A percentile compares a stretch with the other conserved stretches of the same genome.
These are phyloP conservation scores for Cyprinella venusta DNA, from an alignment of 2,797 vertebrate species.

Conservation along the genomic window DNA sequence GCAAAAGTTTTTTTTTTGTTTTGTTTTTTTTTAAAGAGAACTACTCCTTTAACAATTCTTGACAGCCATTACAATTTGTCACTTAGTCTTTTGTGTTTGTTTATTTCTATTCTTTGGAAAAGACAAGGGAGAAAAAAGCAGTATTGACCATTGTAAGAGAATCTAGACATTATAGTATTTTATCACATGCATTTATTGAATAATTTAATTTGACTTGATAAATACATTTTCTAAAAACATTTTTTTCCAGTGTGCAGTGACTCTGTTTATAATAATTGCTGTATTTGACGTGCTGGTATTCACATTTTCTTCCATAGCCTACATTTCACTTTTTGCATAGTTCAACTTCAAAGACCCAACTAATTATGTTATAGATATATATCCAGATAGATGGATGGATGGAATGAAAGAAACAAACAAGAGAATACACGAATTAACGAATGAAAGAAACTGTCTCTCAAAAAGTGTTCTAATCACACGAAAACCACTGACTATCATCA, in stretches of 20 bases:
- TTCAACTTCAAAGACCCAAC: neutral
- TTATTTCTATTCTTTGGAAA: neutral
- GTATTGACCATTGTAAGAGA: neutral
- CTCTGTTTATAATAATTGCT: neutral
- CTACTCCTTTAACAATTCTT: neutral
- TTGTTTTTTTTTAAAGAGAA: no score
- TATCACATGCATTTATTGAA: conserved; percentile 2
- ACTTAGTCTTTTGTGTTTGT: no score
- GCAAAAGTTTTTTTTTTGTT: no score
- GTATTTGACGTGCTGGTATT: neutral
- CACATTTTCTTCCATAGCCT: neutral
- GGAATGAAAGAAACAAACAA: no score
- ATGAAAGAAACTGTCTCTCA: neutral
- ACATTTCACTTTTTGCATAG: neutral
- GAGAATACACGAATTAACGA: neutral
- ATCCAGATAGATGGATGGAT: neutral
- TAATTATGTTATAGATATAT: no score
- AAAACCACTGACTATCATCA: neutral
- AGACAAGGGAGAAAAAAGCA: neutral
- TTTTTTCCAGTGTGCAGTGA: neutral
- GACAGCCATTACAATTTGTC: conserved; percentile 1
- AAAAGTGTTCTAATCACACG: neutral
- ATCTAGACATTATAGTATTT: neutral
- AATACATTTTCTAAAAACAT: neutral
- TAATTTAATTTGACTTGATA: neutral